A percentile compares a stretch with the other conserved stretches of the same genome.
Evolutionary conservation across 2,888 invertebrate species (phyloP).

Genomic region (Poecilus cupreus): DNA sequence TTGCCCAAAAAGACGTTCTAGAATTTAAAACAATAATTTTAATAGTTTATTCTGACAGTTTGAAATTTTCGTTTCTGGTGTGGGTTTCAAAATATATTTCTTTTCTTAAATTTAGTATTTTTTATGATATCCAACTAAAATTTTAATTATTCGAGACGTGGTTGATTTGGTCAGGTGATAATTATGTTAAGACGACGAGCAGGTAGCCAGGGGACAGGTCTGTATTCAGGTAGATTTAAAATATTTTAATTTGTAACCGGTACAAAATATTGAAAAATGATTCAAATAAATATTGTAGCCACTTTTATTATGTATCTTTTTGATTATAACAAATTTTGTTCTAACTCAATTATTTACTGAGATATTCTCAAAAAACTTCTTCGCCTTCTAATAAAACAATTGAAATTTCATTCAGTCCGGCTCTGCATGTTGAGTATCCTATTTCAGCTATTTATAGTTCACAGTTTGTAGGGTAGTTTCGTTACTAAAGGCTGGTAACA

Average conservation of each 20-base stretch:
- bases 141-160: constrained; percentile 27
- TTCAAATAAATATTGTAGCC: too few relatives aligned
- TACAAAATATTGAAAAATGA: too few relatives aligned
- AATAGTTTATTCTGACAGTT: constrained; percentile 10
- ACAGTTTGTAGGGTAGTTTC: neutral
- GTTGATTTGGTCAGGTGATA: neutral
- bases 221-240: neutral
- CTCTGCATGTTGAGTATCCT: neutral
- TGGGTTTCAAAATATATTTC: neutral
- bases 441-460: neutral
- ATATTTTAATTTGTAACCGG: neutral
- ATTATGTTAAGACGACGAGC: constrained; percentile 14
- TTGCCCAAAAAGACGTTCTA: neutral
- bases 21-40: constrained; percentile 4
- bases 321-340: too few relatives aligned
- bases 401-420: neutral
- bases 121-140: neutral
- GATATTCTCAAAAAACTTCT: too few relatives aligned
- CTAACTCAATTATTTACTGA: too few relatives aligned
- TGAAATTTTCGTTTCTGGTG: neutral
- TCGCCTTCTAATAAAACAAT: too few relatives aligned
- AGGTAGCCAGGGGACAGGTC: neutral
- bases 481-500: neutral
- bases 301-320: too few relatives aligned
- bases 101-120: neutral